phyloP scores from a whole-genome alignment of 2,888 invertebrate species.

The Rhaphigaster nebulosa region DNA sequence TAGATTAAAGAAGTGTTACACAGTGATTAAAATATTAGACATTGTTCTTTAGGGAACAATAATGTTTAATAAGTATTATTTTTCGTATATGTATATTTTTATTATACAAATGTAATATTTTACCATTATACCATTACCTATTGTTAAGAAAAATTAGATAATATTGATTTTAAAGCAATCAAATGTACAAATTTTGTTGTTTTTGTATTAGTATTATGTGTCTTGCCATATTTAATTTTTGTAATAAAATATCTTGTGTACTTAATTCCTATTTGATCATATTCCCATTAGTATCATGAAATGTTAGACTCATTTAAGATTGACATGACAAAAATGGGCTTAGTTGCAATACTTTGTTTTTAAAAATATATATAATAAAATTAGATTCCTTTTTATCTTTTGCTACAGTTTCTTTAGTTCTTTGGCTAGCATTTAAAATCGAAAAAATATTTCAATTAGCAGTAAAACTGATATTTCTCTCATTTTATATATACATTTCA shows the following conservation, averaged over 20 bases:
- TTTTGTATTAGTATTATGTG: constrained; percentile 43
- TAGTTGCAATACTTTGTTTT: no score
- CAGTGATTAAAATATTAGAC: not conserved
- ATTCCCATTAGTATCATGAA: not conserved
- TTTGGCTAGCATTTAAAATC: no score
- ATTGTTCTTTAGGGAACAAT: not conserved
- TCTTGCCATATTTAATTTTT: constrained; percentile 48
- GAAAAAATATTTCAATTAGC: no score
- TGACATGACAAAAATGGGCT: no score
- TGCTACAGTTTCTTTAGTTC: no score
- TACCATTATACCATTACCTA: constrained; percentile 32
- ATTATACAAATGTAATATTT: constrained; percentile 33
- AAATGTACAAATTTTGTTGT: constrained; percentile 49
- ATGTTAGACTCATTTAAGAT: no score
- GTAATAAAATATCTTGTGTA: constrained; percentile 38
- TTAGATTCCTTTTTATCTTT: no score
- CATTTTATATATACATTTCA: not conserved
- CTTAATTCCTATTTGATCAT: not conserved
- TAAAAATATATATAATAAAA: no score
- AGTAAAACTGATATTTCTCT: no score
- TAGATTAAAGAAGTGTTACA: not conserved
- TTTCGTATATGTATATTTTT: constrained; percentile 22
- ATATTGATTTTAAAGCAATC: constrained; percentile 42
- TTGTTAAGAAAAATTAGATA: not conserved
- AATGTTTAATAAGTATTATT: not conserved